Conservation (phyloP, 2,113 vertebrate species). For the Alouatta palliata region DNA sequence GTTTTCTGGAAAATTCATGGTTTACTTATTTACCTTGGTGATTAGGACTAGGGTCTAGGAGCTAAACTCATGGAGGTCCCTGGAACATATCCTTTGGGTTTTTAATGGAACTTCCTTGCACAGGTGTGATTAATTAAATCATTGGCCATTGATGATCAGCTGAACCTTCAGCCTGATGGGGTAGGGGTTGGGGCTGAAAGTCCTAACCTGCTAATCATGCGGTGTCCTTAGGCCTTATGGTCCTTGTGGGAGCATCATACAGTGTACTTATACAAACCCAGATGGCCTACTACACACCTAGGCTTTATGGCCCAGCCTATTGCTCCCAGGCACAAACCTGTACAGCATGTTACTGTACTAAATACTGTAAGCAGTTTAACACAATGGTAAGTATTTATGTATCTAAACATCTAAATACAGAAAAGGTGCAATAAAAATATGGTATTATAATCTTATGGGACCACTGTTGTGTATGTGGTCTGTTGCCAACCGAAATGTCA, state of each 20-base stretch:
- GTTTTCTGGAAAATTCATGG: conserved; percentile 31
- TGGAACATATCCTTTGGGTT: not conserved
- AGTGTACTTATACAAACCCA: not conserved
- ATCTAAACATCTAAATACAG: not conserved
- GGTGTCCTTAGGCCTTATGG: not conserved
- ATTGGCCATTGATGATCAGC: not conserved
- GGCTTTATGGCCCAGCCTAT: not conserved
- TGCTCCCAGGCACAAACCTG: not conserved
- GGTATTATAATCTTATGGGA: not conserved
- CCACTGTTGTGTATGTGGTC: not conserved
- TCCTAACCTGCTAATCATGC: not conserved
- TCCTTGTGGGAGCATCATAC: not conserved
- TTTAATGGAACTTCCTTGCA: not conserved
- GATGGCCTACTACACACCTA: not conserved
- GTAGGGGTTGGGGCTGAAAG: no score
- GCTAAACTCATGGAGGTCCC: not conserved
- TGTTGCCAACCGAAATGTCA: not conserved
- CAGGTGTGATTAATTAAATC: not conserved
- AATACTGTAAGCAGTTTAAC: not conserved
- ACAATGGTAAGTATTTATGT: not conserved
- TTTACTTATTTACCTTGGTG: not conserved
- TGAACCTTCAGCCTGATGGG: not conserved
- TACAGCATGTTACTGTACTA: not conserved
- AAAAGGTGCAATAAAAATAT: not conserved
- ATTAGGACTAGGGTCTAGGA: not conserved